phyloP scores from a whole-genome alignment of 2,113 vertebrate genomes.

The Boulengeromyrus knoepffleri region DNA sequence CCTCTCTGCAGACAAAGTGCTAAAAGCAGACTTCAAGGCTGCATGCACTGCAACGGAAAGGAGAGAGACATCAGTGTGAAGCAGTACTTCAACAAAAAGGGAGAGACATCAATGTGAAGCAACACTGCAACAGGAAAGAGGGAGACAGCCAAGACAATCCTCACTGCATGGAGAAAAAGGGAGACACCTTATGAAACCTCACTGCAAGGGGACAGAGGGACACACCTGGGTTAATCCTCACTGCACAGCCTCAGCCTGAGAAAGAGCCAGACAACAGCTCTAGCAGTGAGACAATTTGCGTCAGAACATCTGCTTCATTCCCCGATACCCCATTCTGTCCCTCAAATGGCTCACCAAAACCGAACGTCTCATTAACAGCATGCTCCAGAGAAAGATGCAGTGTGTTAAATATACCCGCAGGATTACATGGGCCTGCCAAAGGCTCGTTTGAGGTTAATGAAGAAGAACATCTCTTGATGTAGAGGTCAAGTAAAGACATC shows the following conservation, averaged over 20 bases:
- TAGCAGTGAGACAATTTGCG: not conserved
- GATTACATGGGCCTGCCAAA: not conserved
- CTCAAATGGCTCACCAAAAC: not conserved
- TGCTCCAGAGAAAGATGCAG: not conserved
- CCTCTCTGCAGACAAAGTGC: conserved; percentile 72
- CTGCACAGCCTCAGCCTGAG: not conserved
- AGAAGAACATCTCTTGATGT: not conserved
- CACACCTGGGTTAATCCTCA: not conserved
- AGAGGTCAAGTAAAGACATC: not conserved
- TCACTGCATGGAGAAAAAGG: not conserved
- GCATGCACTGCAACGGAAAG: conserved; percentile 59
- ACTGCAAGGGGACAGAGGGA: not conserved
- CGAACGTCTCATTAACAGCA: not conserved
- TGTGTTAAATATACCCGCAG: not conserved
- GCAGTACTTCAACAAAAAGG: not conserved
- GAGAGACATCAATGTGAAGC: not conserved
- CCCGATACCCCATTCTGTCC: not conserved
- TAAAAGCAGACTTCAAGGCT: conserved; percentile 80
- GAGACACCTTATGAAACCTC: not conserved
- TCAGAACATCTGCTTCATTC: not conserved
- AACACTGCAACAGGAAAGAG: not conserved
- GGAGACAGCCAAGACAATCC: not conserved
- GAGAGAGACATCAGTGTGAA: not conserved
- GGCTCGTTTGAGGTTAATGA: not conserved
- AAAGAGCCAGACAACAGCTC: not conserved